A percentile compares a stretch with the other conserved stretches of the same genome.
Evolutionary conservation across 2,113 vertebrate species (phyloP).

Genomic region (Coregonus clupeaformis): DNA sequence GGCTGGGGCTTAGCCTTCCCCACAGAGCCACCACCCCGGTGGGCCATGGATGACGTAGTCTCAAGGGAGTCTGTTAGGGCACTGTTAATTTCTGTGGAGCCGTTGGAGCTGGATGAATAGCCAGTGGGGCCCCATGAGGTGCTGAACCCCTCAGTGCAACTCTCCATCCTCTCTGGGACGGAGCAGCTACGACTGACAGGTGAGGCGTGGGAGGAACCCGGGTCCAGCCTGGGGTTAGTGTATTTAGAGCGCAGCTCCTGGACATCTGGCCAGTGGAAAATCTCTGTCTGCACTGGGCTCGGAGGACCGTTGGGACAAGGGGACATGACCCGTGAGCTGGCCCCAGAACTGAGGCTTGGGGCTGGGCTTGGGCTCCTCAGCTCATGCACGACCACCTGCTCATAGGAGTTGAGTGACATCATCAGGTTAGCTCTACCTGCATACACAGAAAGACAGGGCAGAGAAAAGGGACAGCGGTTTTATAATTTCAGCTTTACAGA

Average conservation of each 20-base stretch:
- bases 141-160: conserved; percentile 5
- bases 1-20: conserved; percentile 26
- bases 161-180: conserved; percentile 63
- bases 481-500: background rate
- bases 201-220: background rate
- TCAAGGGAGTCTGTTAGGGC: background rate
- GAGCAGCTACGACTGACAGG: conserved; percentile 55
- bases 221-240: conserved; percentile 8
- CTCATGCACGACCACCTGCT: conserved; percentile 68
- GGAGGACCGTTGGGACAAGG: conserved; percentile 60
- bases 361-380: conserved; percentile 58
- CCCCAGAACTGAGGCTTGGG: conserved; percentile 46
- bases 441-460: conserved; percentile 24
- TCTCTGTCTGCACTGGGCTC: conserved; percentile 73
- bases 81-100: background rate
- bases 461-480: conserved; percentile 1
- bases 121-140: conserved; percentile 31
- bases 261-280: conserved; percentile 87
- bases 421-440: conserved; percentile 72
- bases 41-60: conserved; percentile 4
- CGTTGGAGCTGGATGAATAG: conserved; percentile 36
- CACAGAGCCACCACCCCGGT: background rate
- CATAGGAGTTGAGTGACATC: conserved; percentile 54
- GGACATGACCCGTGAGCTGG: conserved; percentile 39
- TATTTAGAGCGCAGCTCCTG: conserved; percentile 86